phyloP scores from a whole-genome alignment of 1,140 invertebrate species.

The Drosophila kikkawai region DNA sequence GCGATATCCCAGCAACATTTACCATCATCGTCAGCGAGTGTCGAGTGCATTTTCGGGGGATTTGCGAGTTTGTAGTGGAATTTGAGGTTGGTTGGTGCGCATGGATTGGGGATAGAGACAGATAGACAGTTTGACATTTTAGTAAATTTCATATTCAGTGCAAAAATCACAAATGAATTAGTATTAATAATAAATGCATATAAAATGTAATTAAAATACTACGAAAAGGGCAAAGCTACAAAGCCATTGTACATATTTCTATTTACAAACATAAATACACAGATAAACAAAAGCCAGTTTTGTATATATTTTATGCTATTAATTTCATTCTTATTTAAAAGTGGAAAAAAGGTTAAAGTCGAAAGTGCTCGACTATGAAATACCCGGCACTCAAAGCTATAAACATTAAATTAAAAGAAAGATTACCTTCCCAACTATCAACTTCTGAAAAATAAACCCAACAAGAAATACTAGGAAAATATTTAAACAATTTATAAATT shows the following conservation, averaged over 20 bases:
- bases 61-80: conserved; percentile 22
- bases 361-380: no score
- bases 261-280: conserved; percentile 17
- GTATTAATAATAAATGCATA: conserved; percentile 16
- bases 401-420: no score
- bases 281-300: not conserved
- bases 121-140: conserved; percentile 33
- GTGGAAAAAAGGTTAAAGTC: not conserved
- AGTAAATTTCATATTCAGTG: conserved; percentile 15
- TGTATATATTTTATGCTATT: not conserved
- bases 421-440: no score
- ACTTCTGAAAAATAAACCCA: not conserved
- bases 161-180: not conserved
- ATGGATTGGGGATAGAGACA: conserved; percentile 9
- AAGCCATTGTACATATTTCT: conserved; percentile 1
- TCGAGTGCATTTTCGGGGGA: conserved; percentile 22
- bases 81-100: conserved; percentile 29
- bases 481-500: no score
- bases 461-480: no score
- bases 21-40: conserved; percentile 3
- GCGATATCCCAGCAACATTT: conserved; percentile 35
- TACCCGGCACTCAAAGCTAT: not conserved
- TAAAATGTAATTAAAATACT: conserved; percentile 23
- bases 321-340: not conserved
- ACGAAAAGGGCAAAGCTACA: conserved; percentile 8